These are phyloP conservation scores for Eurypyga helias DNA, from an alignment of 2,113 vertebrate genomes.

Conservation along the genomic window DNA sequence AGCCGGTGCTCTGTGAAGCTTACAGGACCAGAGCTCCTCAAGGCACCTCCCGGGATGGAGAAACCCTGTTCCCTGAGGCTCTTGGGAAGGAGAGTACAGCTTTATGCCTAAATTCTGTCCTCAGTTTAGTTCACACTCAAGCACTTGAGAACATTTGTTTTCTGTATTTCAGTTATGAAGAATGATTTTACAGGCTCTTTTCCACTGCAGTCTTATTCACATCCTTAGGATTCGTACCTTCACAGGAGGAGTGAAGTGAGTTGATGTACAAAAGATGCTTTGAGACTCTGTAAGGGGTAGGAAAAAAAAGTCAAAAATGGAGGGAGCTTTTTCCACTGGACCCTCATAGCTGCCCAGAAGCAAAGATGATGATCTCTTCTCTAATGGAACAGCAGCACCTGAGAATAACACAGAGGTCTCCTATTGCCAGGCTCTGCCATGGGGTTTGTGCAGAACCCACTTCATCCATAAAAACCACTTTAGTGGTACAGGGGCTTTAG, in stretches of 20 bases:
- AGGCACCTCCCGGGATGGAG: neutral
- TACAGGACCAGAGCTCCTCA: neutral
- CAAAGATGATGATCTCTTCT: neutral
- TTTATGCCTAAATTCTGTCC: neutral
- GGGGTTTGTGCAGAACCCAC: neutral
- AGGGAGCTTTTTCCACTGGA: neutral
- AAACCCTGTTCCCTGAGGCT: neutral
- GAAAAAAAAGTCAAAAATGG: neutral
- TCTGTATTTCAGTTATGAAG: neutral
- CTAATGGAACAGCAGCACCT: neutral
- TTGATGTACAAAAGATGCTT: neutral
- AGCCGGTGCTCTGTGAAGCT: fast-evolving
- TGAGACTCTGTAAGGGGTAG: neutral
- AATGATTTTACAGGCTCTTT: neutral
- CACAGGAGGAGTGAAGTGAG: neutral
- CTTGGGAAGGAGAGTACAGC: neutral
- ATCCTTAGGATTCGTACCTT: neutral
- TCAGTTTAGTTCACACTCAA: neutral
- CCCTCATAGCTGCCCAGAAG: neutral
- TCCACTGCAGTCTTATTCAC: neutral
- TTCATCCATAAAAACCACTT: neutral
- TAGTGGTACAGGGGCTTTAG: neutral
- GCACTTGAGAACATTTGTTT: neutral
- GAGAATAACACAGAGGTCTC: fast-evolving
- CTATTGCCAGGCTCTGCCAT: neutral